A percentile compares a stretch with the other conserved stretches of the same genome.
These are phyloP conservation scores for Adoxophyes honmai DNA, from an alignment of 1,140 invertebrate species.

Conservation along the genomic window DNA sequence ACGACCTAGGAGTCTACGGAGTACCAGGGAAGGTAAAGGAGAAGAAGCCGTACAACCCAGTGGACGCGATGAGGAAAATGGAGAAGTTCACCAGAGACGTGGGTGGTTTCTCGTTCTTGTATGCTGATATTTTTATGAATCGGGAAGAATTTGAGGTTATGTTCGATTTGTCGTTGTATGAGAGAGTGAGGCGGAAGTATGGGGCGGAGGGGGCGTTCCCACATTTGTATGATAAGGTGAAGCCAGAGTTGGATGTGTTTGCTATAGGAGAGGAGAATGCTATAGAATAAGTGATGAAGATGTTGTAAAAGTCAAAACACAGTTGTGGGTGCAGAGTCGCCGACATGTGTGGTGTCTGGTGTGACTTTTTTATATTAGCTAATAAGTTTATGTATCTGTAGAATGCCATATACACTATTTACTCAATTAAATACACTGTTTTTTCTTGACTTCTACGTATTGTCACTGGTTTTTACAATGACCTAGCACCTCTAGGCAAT, in stretches of 20 bases:
- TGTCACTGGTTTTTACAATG: too few species aligned
- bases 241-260: constrained; percentile 84
- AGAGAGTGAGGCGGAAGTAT: constrained; percentile 81
- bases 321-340: too few species aligned
- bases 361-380: too few species aligned
- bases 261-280: constrained; percentile 80
- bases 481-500: too few species aligned
- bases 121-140: constrained; percentile 89
- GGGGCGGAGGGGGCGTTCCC: constrained; percentile 86
- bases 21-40: constrained; percentile 80
- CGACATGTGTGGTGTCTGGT: too few species aligned
- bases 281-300: constrained; percentile 61
- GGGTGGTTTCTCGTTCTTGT: constrained; percentile 83
- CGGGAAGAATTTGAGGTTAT: constrained; percentile 87
- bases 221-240: constrained; percentile 91
- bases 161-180: constrained; percentile 90
- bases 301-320: constrained; percentile 24
- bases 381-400: too few species aligned
- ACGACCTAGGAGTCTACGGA: constrained; percentile 90
- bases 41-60: constrained; percentile 78
- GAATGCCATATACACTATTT: too few species aligned
- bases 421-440: too few species aligned
- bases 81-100: constrained; percentile 78
- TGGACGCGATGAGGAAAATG: constrained; percentile 71
- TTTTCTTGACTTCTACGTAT: too few species aligned